phyloP scores from a whole-genome alignment of 2,888 invertebrate genomes.

The Eutolmus rufibarbis region DNA sequence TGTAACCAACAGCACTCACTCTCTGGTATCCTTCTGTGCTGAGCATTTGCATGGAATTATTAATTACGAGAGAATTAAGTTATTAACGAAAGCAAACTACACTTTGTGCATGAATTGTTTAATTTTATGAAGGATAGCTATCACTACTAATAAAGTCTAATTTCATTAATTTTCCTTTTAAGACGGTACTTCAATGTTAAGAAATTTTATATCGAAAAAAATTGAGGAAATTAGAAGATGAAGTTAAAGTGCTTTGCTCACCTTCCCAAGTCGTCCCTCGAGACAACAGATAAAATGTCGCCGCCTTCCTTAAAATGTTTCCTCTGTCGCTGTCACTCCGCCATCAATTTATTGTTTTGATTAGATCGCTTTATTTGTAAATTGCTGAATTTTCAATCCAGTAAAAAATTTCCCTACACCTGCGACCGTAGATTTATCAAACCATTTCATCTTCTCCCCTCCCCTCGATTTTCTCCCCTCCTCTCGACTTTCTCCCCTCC shows the following conservation, averaged over 20 bases:
- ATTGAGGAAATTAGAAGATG: conserved; percentile 32
- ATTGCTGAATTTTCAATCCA: conserved; percentile 1
- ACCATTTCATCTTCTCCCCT: neutral
- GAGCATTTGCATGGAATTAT: conserved; percentile 31
- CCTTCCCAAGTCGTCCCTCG: neutral
- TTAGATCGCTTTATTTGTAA: neutral
- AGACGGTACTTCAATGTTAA: neutral
- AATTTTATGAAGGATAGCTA: conserved; percentile 11
- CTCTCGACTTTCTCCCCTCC: neutral
- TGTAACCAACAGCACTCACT: conserved; percentile 7
- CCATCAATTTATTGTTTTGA: conserved; percentile 10
- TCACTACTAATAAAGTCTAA: conserved; percentile 31
- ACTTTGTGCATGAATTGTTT: conserved; percentile 27
- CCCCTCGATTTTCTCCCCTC: neutral
- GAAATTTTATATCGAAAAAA: neutral
- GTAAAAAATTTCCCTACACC: neutral
- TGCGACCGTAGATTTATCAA: neutral
- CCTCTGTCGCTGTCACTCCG: neutral
- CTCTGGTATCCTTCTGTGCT: conserved; percentile 26
- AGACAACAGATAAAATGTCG: neutral
- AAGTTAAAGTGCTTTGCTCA: neutral
- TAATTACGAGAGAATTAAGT: conserved; percentile 18
- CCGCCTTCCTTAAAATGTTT: conserved; percentile 1
- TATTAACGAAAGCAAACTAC: conserved; percentile 26
- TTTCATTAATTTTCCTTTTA: conserved; percentile 22